Evolutionary conservation across 2,797 vertebrate species (phyloP).

Genomic region (Hydrolagus colliei): DNA sequence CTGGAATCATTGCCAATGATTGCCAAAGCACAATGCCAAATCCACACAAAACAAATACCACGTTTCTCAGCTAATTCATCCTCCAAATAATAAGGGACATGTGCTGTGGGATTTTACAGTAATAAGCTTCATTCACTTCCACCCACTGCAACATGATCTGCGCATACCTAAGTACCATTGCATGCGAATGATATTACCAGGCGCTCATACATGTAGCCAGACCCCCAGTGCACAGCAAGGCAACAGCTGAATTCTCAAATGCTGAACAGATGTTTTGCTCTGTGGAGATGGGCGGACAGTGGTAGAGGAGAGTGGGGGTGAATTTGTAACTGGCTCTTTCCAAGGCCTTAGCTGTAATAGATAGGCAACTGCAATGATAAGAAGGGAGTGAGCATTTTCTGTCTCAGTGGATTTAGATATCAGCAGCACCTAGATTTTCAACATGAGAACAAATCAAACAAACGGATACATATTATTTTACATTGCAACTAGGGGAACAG

Average conservation of each 20-base stretch:
- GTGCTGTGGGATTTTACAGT: slow-evolving; percentile 11
- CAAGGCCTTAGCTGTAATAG: neutral
- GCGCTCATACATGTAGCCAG: slow-evolving; percentile 34
- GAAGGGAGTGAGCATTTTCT: neutral
- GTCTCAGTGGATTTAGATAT: neutral
- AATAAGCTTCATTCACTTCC: slow-evolving; percentile 2
- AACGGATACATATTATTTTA: neutral
- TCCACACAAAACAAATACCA: slow-evolving; percentile 23
- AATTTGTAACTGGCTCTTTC: neutral
- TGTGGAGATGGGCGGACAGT: no score
- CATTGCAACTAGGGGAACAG: no score
- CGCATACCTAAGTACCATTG: slow-evolving; percentile 20
- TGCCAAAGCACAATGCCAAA: slow-evolving; percentile 47
- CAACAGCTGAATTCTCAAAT: slow-evolving; percentile 17
- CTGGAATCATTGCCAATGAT: slow-evolving; percentile 51
- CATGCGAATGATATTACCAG: slow-evolving; percentile 45
- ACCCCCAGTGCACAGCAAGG: neutral
- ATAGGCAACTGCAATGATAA: neutral
- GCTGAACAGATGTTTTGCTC: slow-evolving; percentile 1
- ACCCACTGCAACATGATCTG: slow-evolving; percentile 22
- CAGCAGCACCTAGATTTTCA: neutral
- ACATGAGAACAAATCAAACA: neutral
- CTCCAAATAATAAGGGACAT: slow-evolving; percentile 49
- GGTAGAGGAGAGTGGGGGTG: no score
- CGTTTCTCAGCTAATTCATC: slow-evolving; percentile 42